Percentiles rank a stretch among this genome's conserved stretches.
phyloP scores from a whole-genome alignment of 1,140 invertebrate species.

The Drosophila lacertosa region DNA sequence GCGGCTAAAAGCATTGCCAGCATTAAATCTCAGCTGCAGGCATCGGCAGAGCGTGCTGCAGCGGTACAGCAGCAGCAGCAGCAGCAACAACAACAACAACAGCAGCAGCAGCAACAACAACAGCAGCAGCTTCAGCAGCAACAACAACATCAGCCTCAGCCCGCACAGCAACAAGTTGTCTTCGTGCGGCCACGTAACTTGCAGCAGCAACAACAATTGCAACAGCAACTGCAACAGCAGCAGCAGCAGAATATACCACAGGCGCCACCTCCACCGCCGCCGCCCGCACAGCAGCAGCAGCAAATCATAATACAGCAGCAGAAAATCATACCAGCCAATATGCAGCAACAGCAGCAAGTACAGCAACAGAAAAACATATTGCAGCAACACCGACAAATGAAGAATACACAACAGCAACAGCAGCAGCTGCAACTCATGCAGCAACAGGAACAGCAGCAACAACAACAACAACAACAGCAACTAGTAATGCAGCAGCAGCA shows the following conservation, averaged over 20 bases:
- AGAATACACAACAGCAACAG: slow-evolving; percentile 70
- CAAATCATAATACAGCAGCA: slow-evolving; percentile 70
- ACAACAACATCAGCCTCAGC: slow-evolving; percentile 66
- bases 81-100: slow-evolving; percentile 51
- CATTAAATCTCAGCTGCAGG: slow-evolving; percentile 75
- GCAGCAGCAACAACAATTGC: slow-evolving; percentile 51
- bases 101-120: slow-evolving; percentile 26
- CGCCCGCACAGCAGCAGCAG: slow-evolving; percentile 46
- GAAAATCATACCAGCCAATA: slow-evolving; percentile 63
- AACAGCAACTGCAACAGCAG: slow-evolving; percentile 48
- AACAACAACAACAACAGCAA: slow-evolving; percentile 47
- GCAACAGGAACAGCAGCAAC: slow-evolving; percentile 57
- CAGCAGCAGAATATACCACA: slow-evolving; percentile 42
- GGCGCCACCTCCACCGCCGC: slow-evolving; percentile 41
- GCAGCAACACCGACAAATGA: slow-evolving; percentile 68
- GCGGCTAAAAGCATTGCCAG: slow-evolving; percentile 76
- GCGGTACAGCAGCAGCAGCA: slow-evolving; percentile 33
- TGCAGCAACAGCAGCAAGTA: slow-evolving; percentile 63
- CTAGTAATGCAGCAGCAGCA: slow-evolving; percentile 36
- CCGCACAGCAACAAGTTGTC: slow-evolving; percentile 70
- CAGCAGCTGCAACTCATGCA: slow-evolving; percentile 45
- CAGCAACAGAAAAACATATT: slow-evolving; percentile 67
- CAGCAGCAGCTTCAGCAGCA: slow-evolving; percentile 59
- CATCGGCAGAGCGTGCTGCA: slow-evolving; percentile 60
- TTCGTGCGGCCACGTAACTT: slow-evolving; percentile 64